Evolutionary conservation across 92 coral and sea anemone species (phyloP), one percentile per base, ranked within the genome.

Genomic region (Epizoanthus scotinus): DNA sequence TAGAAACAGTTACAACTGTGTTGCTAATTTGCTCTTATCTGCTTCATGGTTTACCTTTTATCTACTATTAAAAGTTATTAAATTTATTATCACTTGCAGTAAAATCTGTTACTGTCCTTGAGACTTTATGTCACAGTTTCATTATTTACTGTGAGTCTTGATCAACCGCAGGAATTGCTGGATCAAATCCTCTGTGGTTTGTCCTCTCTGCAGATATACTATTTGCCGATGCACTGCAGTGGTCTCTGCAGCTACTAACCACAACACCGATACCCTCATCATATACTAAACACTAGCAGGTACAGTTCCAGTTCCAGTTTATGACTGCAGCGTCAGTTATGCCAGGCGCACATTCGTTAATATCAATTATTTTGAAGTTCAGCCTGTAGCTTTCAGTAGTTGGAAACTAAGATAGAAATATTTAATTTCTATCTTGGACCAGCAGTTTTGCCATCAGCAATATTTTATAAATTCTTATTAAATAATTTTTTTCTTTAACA

Each of bases 1-100:
- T 75, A 25, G 56, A 75, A 73, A 74, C 42, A n/a, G 53, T 57
- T 38, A 58, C 57, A 60, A 75, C 81, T 75, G 59, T 40, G 68
- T 73, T 73, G 79, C 14, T 75, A 55, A 59, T 75, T 75, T 59
- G 52, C 52, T 34, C 40, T 47, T 12, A 10, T 47, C 52, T 47
- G 52, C 52, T 47, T 47, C 14, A 10, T 9, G 13, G 12, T 10
- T 14, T 47, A 47, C 52, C 52, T 47, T 47, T 47, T 47, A 47
- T 47, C 52, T 47, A 13, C 52, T 47, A 47, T 47, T 47, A 47
- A 47, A 47, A 47, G 14, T 47, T 10, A 47, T 12, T 47, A 47
- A 47, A 47, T 64, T 29, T 29, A 17, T 64, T 29, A 29, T 34
- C 70, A 64, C 70, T 64, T 64, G 44, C 70, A 64, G 70, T 26